Base-by-base conservation (phyloP, 2,113 vertebrate species). In the Arenaria interpres region DNA sequence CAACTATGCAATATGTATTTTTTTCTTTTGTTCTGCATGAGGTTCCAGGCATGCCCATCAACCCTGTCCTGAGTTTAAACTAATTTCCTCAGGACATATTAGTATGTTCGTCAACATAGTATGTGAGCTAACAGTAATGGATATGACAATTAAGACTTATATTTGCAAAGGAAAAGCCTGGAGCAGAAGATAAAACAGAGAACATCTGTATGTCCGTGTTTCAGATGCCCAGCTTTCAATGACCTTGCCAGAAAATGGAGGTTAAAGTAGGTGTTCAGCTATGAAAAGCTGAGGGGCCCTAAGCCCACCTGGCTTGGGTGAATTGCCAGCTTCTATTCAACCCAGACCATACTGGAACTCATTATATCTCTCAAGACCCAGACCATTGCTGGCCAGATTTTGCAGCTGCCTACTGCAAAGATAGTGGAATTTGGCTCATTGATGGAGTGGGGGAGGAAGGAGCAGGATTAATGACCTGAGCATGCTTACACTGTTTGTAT, bases 401-500 rank as follows among this genome's bases (percentile, higher is more conserved):
- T 62, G 22, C 54, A 82, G 71, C 27, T 53, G 15, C 33, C 59
- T 43, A 30, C 64, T 59, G 63, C 32, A 48, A n/a, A 46, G 43
- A 14, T 1, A 51, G 13, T 27, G 33, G 57, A 89, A 50, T 23
- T 95, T 37, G 69, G 14, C 3, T 45, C 1, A 0, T 37, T 37
- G 77, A 15, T 30, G 24, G 25, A 56, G 14, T 50, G 19, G 35
- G 66, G 62, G 51, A 82, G 68, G 86, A 86, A 95, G 46, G 80
- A 0, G 0, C 48, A 95, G 71, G 30, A 59, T 48, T 83, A 60
- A 82, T 3, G 10, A 71, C 41, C 32, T 84, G 79, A 94, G 60
- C 53, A 53, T 86, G 57, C 88, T 97, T 76, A 97, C 90, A 85
- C 64, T 96, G 67, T 92, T 93, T 91, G 46, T 81, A 64, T 96